A percentile compares a stretch with the other conserved stretches of the same genome.
Conservation (phyloP, 1,140 invertebrate species). For the Diachasmimorpha longicaudata region DNA sequence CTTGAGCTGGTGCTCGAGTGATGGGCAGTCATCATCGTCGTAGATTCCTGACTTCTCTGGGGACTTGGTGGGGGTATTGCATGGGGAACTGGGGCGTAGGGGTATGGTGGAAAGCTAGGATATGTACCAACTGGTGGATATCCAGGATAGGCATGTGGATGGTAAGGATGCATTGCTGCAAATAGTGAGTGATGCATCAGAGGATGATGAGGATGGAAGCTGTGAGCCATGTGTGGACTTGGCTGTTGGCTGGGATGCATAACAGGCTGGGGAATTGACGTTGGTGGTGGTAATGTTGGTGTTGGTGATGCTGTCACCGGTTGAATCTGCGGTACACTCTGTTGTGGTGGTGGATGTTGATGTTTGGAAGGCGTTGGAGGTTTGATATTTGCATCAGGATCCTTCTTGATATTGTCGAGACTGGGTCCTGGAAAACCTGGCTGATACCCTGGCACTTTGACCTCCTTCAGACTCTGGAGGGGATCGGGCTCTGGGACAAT, state of each 20-base stretch:
- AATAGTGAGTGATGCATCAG: conserved; percentile 74
- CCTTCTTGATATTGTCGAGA: conserved; percentile 77
- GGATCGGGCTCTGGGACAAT: conserved; percentile 71
- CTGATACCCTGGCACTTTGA: conserved; percentile 79
- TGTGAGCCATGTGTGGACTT: conserved; percentile 68
- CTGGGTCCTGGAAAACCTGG: conserved; percentile 64
- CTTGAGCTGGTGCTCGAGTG: conserved; percentile 69
- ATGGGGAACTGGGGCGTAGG: conserved; percentile 74
- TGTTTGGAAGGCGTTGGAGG: conserved; percentile 57
- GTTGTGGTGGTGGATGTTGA: conserved; percentile 41
- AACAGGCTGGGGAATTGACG: conserved; percentile 72
- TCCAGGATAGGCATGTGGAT: conserved; percentile 73
- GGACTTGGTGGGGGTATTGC: conserved; percentile 74
- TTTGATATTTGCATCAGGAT: conserved; percentile 65
- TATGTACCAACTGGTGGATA: conserved; percentile 66
- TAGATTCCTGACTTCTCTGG: conserved; percentile 69
- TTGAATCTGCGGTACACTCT: conserved; percentile 50
- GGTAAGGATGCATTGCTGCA: conserved; percentile 72
- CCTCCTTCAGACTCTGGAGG: conserved; percentile 78
- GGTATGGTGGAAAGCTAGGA: conserved; percentile 67
- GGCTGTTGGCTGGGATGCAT: conserved; percentile 74
- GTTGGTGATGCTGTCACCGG: conserved; percentile 57
- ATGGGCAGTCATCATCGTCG: conserved; percentile 73
- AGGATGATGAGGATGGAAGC: conserved; percentile 70
- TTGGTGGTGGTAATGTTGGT: conserved; percentile 67